Conservation (phyloP, 2,888 invertebrate genomes). For the Caenorhabditis angaria region DNA sequence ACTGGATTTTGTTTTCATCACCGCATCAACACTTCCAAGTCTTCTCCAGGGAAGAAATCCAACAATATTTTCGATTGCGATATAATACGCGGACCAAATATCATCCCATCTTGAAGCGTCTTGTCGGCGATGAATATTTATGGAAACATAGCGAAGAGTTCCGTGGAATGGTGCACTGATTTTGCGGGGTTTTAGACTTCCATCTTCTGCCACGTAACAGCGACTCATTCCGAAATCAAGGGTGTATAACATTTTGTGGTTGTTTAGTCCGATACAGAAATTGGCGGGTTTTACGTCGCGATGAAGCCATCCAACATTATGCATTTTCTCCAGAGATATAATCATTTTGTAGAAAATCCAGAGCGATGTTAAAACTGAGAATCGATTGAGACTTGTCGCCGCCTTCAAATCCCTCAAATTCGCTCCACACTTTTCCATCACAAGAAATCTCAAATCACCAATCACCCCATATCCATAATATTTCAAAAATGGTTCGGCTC, state of each 20-base stretch:
- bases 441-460: conserved; percentile 26
- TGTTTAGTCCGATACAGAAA: conserved; percentile 53
- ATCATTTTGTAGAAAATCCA: conserved; percentile 55
- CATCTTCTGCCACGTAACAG: conserved; percentile 25
- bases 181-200: conserved; percentile 24
- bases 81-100: conserved; percentile 61
- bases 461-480: conserved; percentile 28
- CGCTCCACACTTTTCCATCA: conserved; percentile 57
- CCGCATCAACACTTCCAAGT: conserved; percentile 28
- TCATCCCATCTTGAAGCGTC: conserved; percentile 58
- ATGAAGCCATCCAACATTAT: conserved; percentile 58
- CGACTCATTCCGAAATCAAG: conserved; percentile 56
- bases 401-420: conserved; percentile 57
- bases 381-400: conserved; percentile 37
- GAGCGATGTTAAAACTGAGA: conserved; percentile 46
- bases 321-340: conserved; percentile 45
- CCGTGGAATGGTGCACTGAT: conserved; percentile 46
- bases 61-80: conserved; percentile 56
- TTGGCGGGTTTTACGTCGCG: conserved; percentile 63
- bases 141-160: conserved; percentile 57
- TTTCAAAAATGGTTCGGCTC: conserved; percentile 24
- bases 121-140: conserved; percentile 48
- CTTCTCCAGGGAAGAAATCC: conserved; percentile 56
- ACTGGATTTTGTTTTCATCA: conserved; percentile 16
- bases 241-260: conserved; percentile 35